Evolutionary conservation across 2,888 invertebrate species (phyloP), one percentile per base, ranked within the genome.

Genomic region (Melieria omissa): DNA sequence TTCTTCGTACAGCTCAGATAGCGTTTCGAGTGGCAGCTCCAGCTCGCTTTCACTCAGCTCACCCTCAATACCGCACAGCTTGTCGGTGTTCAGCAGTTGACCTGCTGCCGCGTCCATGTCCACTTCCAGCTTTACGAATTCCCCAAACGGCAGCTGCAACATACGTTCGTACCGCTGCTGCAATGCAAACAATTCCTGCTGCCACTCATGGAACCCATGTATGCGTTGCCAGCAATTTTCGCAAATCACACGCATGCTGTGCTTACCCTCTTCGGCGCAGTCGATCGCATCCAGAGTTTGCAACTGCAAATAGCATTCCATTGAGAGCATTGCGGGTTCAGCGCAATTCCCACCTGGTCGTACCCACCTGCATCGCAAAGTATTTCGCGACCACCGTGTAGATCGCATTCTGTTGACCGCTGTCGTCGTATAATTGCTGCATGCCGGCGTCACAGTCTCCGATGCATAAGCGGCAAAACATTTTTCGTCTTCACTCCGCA

Each of bases 1-100:
- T 88, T 96, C 95, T 88, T 95, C 95, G 87, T 95, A 95, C 87
- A 95, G 95, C 7, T 4, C 58, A 52, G 14, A 12, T 52, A 14
- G 52, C 4, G 4, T 14, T 52, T 5, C 5, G n/a, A n/a, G n/a
- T 8, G 14, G 12, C 12, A 52, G 12, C 5, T 52, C 14, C 52
- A n/a, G 12, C 9, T 9, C 52, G 52, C 9, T 61, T n/a, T 47
- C 63, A 44, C 45, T 8, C 16, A 10, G 14, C 46, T 47, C 7
- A n/a, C 8, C 47, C 6, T 63, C 8, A n/a, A 52, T 52, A 52
- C 5, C 52, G 14, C 14, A 4, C 41, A 29, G 29, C 29, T 29
- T 29, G 29, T 29, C 52, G 42, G 45, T 49, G n/a, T 12, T 52
- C 14, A 14, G 29, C 5, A 14, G 62, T 10, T 58, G 29, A 29